A percentile compares a stretch with the other conserved stretches of the same genome.
Conservation (phyloP, 2,113 vertebrate species). For the Mustela lutreola region DNA sequence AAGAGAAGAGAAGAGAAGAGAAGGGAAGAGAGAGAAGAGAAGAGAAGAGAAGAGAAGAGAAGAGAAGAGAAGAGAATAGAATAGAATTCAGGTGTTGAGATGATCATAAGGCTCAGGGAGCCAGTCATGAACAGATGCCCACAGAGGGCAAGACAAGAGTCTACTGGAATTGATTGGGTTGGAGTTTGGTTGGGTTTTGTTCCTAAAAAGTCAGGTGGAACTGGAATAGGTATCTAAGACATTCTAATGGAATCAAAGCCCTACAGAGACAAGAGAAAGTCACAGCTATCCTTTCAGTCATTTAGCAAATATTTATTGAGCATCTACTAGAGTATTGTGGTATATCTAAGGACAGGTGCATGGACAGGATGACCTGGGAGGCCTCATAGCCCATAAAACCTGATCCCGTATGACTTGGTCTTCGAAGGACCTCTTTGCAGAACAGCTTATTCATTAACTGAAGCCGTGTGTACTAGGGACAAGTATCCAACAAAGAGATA, state of each 20-base stretch:
- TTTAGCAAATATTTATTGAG: neutral
- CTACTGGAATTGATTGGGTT: neutral
- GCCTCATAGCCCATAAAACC: neutral
- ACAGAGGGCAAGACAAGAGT: neutral
- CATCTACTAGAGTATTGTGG: neutral
- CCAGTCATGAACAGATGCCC: neutral
- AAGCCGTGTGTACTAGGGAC: neutral
- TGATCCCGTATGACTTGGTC: neutral
- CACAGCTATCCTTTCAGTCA: neutral
- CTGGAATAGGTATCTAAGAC: neutral
- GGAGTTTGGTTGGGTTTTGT: neutral
- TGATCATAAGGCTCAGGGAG: neutral
- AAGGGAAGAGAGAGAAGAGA: too few relatives aligned
- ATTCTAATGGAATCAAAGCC: neutral
- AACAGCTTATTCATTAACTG: neutral
- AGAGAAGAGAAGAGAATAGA: too few relatives aligned
- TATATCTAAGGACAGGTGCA: neutral
- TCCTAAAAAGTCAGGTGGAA: neutral
- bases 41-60: too few relatives aligned
- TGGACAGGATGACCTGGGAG: neutral
- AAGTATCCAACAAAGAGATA: neutral
- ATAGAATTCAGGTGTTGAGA: neutral
- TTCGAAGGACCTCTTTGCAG: neutral
- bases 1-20: fast-evolving
- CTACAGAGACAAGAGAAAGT: neutral